phyloP scores from a whole-genome alignment of 2,888 invertebrate species.

The Chrysolina oricalcia region DNA sequence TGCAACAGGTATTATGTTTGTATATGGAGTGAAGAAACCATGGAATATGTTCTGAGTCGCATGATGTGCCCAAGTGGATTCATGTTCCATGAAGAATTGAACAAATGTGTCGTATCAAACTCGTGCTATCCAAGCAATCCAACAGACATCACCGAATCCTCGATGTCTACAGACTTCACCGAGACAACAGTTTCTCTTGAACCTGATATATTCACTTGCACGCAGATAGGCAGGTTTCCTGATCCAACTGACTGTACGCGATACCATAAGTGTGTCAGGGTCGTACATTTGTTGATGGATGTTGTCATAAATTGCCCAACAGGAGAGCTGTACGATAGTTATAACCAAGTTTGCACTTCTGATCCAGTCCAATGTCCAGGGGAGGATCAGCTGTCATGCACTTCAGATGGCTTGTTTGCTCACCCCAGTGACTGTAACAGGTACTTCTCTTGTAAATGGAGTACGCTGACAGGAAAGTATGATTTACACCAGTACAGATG shows the following conservation, averaged over 20 bases:
- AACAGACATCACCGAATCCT: neutral
- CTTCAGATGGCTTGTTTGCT: conserved; percentile 71
- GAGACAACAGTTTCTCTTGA: neutral
- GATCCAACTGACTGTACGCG: conserved; percentile 60
- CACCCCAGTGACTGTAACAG: conserved; percentile 73
- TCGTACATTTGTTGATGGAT: conserved; percentile 55
- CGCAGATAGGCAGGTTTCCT: conserved; percentile 59
- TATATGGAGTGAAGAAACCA: conserved; percentile 72
- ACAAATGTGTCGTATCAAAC: conserved; percentile 17
- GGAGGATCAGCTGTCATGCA: conserved; percentile 58
- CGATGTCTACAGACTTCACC: neutral
- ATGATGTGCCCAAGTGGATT: conserved; percentile 70
- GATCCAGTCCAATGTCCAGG: conserved; percentile 64
- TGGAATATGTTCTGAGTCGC: conserved; percentile 73
- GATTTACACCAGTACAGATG: conserved; percentile 73
- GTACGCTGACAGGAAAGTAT: conserved; percentile 72
- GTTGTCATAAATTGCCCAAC: conserved; percentile 59
- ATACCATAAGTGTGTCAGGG: conserved; percentile 63
- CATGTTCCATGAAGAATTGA: conserved; percentile 6
- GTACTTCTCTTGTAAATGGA: conserved; percentile 75
- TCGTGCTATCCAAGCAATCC: neutral
- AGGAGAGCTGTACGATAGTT: conserved; percentile 58
- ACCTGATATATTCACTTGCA: conserved; percentile 55
- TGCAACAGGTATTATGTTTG: conserved; percentile 75
- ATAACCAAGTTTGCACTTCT: conserved; percentile 59